Evolutionary conservation across 2,888 invertebrate species (phyloP).

Genomic region (Mesoligia furuncula): DNA sequence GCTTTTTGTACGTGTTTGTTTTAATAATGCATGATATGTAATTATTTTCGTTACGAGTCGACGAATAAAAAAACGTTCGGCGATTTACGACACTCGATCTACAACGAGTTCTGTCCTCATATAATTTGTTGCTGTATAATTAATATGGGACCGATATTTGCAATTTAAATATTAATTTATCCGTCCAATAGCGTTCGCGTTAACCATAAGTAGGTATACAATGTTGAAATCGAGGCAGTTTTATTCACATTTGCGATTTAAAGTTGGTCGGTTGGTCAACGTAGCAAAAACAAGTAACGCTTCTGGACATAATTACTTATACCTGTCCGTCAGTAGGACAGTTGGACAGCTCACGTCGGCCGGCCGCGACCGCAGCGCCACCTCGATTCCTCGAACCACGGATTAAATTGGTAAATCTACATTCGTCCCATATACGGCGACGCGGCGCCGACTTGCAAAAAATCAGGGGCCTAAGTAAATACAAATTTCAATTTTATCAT

Average conservation of each 20-base stretch:
- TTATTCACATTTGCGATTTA: slow-evolving; percentile 72
- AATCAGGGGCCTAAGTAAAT: slow-evolving; percentile 84
- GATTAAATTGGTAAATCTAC: slow-evolving; percentile 87
- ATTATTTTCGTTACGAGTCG: slow-evolving; percentile 85
- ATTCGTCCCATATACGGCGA: slow-evolving; percentile 82
- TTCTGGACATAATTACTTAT: slow-evolving; percentile 76
- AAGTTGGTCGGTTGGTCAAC: slow-evolving; percentile 60
- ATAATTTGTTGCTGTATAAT: slow-evolving; percentile 68
- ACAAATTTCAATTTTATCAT: slow-evolving; percentile 89
- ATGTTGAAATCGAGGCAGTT: slow-evolving; percentile 69
- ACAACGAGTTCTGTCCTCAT: slow-evolving; percentile 59
- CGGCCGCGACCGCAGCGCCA: slow-evolving; percentile 70
- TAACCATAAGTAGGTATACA: slow-evolving; percentile 60
- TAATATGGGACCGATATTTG: slow-evolving; percentile 65
- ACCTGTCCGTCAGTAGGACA: slow-evolving; percentile 76
- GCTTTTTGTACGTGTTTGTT: slow-evolving; percentile 81
- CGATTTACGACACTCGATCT: slow-evolving; percentile 76
- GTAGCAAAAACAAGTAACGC: slow-evolving; percentile 73
- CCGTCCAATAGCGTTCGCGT: slow-evolving; percentile 63
- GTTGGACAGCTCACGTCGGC: slow-evolving; percentile 68
- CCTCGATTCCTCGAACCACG: slow-evolving; percentile 81
- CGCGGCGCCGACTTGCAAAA: slow-evolving; percentile 83
- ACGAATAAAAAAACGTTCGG: slow-evolving; percentile 71
- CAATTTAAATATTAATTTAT: slow-evolving; percentile 70
- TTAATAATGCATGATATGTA: slow-evolving; percentile 88